These are phyloP conservation scores for Ophonus ardosiacus DNA, from an alignment of 2,888 invertebrate species.

Conservation along the genomic window DNA sequence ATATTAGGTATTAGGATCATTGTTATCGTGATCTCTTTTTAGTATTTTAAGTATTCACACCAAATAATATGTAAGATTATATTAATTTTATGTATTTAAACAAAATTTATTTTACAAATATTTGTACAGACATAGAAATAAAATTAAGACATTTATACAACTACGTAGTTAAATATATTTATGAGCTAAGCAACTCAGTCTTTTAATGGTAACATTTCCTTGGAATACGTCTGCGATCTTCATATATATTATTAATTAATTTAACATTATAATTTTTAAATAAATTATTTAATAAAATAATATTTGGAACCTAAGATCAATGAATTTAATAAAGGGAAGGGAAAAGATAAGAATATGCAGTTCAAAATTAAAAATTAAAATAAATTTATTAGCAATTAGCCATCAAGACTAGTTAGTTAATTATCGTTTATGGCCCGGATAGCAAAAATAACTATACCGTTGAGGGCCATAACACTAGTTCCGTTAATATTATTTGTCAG, in stretches of 20 bases:
- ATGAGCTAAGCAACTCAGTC: constrained; percentile 30
- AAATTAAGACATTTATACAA: constrained; percentile 4
- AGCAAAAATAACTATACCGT: too few species aligned
- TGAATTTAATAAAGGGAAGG: too few species aligned
- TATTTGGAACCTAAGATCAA: too few species aligned
- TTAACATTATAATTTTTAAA: neutral
- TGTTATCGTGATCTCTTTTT: constrained; percentile 35
- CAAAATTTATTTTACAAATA: constrained; percentile 10
- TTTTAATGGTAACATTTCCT: constrained; percentile 39
- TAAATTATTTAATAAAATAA: neutral
- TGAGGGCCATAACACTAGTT: too few species aligned
- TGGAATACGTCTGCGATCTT: neutral
- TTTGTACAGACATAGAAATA: constrained; percentile 42
- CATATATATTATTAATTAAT: neutral
- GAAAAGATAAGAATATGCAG: too few species aligned
- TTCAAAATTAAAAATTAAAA: too few species aligned
- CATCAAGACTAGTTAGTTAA: too few species aligned
- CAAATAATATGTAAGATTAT: constrained; percentile 53
- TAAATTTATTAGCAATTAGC: too few species aligned
- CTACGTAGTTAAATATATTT: constrained; percentile 43
- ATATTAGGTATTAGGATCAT: constrained; percentile 27
- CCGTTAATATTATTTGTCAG: too few species aligned
- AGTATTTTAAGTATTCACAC: constrained; percentile 26
- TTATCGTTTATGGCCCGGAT: too few species aligned
- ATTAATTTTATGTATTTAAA: constrained; percentile 61